A percentile compares a stretch with the other conserved stretches of the same genome.
phyloP scores from a whole-genome alignment of 2,888 invertebrate species.

The Cheiracanthium punctorium region DNA sequence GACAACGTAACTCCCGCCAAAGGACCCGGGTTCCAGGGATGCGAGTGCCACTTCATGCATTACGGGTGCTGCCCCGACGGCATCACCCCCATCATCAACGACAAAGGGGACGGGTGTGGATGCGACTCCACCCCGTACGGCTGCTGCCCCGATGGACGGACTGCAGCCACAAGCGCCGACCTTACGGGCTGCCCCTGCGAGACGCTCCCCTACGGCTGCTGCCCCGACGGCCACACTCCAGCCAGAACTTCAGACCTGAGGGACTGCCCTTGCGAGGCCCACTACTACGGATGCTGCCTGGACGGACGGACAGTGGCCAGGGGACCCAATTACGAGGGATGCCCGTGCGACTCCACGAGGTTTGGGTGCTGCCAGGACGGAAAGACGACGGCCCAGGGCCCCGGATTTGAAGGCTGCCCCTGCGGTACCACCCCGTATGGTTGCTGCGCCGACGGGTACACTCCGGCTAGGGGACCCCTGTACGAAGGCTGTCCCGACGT shows the following conservation, averaged over 20 bases:
- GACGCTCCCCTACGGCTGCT: slow-evolving; percentile 62
- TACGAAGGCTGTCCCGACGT: slow-evolving; percentile 72
- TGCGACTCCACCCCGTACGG: slow-evolving; percentile 72
- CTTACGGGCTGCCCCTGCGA: slow-evolving; percentile 72
- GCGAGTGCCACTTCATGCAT: slow-evolving; percentile 76
- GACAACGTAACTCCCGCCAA: slow-evolving; percentile 80
- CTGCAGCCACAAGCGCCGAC: slow-evolving; percentile 73
- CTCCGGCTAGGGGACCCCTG: slow-evolving; percentile 87
- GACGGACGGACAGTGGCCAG: slow-evolving; percentile 78
- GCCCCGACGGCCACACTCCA: slow-evolving; percentile 79
- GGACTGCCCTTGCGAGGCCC: slow-evolving; percentile 81
- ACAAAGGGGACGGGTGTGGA: slow-evolving; percentile 51
- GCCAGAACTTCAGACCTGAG: slow-evolving; percentile 86
- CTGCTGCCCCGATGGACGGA: slow-evolving; percentile 75
- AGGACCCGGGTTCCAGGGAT: slow-evolving; percentile 81
- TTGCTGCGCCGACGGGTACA: slow-evolving; percentile 90
- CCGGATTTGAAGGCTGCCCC: slow-evolving; percentile 78
- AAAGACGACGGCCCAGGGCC: slow-evolving; percentile 80
- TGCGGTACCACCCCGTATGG: slow-evolving; percentile 79
- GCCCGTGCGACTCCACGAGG: slow-evolving; percentile 80
- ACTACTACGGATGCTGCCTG: slow-evolving; percentile 78
- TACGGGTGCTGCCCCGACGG: slow-evolving; percentile 78
- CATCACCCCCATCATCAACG: slow-evolving; percentile 53
- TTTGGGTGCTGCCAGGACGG: slow-evolving; percentile 77
- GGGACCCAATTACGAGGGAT: slow-evolving; percentile 78